Conservation (phyloP, 2,888 invertebrate genomes). For the Cantharis rustica region DNA sequence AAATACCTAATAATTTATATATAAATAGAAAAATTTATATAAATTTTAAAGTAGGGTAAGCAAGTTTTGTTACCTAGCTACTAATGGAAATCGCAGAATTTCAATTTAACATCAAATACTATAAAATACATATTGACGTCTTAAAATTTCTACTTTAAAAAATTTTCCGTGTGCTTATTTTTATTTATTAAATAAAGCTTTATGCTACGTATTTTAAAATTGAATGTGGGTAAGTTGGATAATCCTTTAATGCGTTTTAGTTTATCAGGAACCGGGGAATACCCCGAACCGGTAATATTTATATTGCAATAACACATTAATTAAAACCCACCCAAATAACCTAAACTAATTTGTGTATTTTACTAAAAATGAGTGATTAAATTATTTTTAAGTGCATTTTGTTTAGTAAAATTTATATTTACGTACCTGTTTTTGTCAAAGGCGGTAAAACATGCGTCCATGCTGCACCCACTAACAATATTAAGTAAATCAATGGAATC, state of each 20-base stretch:
- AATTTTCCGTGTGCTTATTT: neutral
- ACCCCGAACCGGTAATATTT: neutral
- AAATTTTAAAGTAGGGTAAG: neutral
- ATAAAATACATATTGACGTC: neutral
- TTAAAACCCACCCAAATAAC: neutral
- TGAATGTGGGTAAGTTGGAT: neutral
- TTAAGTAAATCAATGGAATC: constrained; percentile 41
- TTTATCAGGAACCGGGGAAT: neutral
- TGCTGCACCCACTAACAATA: constrained; percentile 51
- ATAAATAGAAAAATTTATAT: neutral
- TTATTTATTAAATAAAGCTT: neutral
- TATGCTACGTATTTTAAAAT: neutral
- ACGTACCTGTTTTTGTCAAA: constrained; percentile 89
- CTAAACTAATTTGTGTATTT: neutral
- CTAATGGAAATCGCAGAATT: neutral
- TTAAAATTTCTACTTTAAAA: neutral
- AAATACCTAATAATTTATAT: too few relatives aligned
- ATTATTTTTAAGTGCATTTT: neutral
- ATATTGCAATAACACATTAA: neutral
- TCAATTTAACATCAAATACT: neutral
- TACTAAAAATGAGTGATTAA: neutral
- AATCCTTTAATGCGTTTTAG: neutral
- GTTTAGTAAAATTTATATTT: neutral
- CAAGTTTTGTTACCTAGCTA: neutral
- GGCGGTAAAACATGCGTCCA: constrained; percentile 91